Percentiles rank a stretch among this genome's conserved stretches.
These are phyloP conservation scores for Adela reaumurella DNA, from an alignment of 2,888 invertebrate species.

Conservation along the genomic window DNA sequence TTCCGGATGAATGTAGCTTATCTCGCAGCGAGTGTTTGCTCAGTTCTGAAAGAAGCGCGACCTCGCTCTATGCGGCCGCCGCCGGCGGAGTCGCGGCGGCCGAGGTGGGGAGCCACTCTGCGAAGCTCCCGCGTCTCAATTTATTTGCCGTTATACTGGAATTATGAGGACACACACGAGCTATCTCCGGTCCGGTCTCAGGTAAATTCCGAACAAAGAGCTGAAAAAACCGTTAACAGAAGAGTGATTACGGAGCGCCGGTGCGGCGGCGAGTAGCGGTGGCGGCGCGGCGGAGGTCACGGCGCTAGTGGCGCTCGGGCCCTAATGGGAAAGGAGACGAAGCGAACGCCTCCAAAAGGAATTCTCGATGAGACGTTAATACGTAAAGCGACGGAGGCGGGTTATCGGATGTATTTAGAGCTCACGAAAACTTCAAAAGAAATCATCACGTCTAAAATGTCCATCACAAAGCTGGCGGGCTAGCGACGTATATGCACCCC, in stretches of 20 bases:
- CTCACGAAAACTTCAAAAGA: neutral
- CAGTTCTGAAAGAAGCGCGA: neutral
- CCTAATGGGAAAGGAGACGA: neutral
- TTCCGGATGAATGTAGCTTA: conserved; percentile 21
- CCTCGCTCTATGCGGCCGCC: neutral
- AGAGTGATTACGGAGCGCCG: neutral
- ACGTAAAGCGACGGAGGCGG: neutral
- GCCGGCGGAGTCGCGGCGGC: neutral
- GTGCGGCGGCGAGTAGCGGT: no score
- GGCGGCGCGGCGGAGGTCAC: no score
- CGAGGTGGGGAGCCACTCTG: no score
- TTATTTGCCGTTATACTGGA: neutral
- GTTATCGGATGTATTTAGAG: neutral
- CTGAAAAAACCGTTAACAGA: neutral
- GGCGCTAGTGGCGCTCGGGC: neutral
- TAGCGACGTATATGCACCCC: no score
- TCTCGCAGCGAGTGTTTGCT: neutral
- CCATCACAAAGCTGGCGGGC: no score
- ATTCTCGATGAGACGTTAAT: neutral
- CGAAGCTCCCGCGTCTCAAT: neutral
- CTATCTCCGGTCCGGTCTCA: neutral
- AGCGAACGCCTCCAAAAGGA: neutral
- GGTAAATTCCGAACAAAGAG: neutral
- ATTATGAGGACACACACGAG: neutral
- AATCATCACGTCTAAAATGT: neutral